Evolutionary conservation across 2,888 invertebrate genomes (phyloP), one percentile per base, ranked within the genome.

Genomic region (Rhodophaea formosa): DNA sequence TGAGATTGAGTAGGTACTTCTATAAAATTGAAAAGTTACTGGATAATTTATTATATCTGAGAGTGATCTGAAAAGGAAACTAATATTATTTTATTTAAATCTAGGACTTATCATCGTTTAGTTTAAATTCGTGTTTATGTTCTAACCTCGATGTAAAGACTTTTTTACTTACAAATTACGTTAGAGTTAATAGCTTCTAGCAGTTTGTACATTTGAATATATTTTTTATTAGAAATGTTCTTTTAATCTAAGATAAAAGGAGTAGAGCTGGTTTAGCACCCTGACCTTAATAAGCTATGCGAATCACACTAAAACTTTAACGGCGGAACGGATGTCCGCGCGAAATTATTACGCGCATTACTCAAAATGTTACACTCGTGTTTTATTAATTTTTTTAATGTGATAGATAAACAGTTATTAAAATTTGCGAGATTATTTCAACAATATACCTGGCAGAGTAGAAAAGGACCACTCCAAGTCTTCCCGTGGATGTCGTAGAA

Each of bases 201-300:
- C 32, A 1, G 7, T 32, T 10, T 32, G 10, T 7, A 32, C 10
- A 8, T 35, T 32, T 49, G 6, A 32, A 32, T 6, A 35, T 16
- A 30, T 53, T 43, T 29, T 53, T 29, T 29, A 43, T 53, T 53
- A 43, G 8, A 3, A 51, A 35, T 39, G 7, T 51, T 51, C 39
- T 12, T 35, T 16, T 29, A 44, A 54, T 7, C 5, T 14, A 12
- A 32, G 45, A 55, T 55, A 12, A 55, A 55, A 46, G 45, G 45
- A 54, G 16, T 12, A 44, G 30, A 39, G 10, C 15, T 15, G 32
- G 35, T 42, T 46, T 35, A 55, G 42, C 14, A 47, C 39, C 14
- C 42, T 49, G 56, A 49, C 47, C 49, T 42, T 56, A 56, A 56
- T 56, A 55, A 17, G 32, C 29, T 39, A 49, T 43, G 43, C 16